phyloP scores from a whole-genome alignment of 2,797 vertebrate genomes.

The Sebastiscus tertius region DNA sequence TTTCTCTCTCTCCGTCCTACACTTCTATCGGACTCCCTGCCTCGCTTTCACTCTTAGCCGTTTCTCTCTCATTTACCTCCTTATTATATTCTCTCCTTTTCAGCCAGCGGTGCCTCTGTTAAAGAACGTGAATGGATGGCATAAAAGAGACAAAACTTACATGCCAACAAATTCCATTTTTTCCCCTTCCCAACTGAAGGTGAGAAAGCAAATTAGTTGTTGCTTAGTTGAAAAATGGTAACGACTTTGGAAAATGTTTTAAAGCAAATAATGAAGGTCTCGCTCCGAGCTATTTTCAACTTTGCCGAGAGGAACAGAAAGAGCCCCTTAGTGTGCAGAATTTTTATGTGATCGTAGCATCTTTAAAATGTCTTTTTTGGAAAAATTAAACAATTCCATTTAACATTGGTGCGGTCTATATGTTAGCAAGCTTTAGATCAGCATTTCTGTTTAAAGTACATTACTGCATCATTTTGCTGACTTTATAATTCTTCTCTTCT shows the following conservation, averaged over 20 bases:
- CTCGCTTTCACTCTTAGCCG: not conserved
- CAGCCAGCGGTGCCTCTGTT: conserved; percentile 1
- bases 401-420: not conserved
- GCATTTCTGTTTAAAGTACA: not conserved
- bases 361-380: not conserved
- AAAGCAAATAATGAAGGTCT: not conserved
- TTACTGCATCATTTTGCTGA: not conserved
- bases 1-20: conserved; percentile 22
- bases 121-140: conserved; percentile 27
- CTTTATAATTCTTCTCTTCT: not conserved
- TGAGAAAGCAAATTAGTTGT: not conserved
- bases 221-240: not conserved
- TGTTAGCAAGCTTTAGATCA: not conserved
- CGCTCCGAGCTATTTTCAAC: not conserved
- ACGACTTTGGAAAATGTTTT: not conserved
- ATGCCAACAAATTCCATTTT: conserved; percentile 8
- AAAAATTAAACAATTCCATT: not conserved
- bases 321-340: not conserved
- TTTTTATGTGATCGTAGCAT: not conserved
- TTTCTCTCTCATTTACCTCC: conserved; percentile 50
- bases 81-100: conserved; percentile 35
- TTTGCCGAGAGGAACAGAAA: not conserved
- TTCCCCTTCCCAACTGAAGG: not conserved
- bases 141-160: conserved; percentile 12
- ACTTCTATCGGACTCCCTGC: conserved; percentile 14